Percentiles rank a stretch among this genome's conserved stretches.
These are phyloP conservation scores for Sceloporus undulatus DNA, from an alignment of 2,113 vertebrate species.

Conservation along the genomic window DNA sequence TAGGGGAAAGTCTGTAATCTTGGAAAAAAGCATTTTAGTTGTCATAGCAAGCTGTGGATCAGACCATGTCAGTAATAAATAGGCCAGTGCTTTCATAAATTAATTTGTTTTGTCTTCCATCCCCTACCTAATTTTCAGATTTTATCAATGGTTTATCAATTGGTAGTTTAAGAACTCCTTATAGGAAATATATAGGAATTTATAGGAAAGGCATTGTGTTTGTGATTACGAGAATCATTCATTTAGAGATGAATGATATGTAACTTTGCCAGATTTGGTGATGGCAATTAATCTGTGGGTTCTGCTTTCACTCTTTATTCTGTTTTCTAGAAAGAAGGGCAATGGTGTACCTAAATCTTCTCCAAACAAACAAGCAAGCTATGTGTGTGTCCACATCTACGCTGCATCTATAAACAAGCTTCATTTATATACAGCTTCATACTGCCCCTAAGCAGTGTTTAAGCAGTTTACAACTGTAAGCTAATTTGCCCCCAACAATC, in stretches of 20 bases:
- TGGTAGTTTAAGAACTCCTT: conserved; percentile 63
- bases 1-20: background rate
- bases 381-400: too few relatives aligned
- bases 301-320: too few relatives aligned
- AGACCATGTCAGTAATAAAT: conserved; percentile 37
- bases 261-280: background rate
- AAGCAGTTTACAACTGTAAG: too few relatives aligned
- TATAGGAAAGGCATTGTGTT: conserved; percentile 12
- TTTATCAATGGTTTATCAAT: conserved; percentile 56
- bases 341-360: background rate
- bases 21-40: background rate
- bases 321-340: background rate
- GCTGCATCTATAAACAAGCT: too few relatives aligned
- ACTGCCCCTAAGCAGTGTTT: too few relatives aligned
- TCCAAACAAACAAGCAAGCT: background rate
- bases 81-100: background rate
- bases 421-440: too few relatives aligned
- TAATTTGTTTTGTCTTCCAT: conserved; percentile 46
- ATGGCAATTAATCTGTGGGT: background rate
- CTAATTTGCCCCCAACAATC: too few relatives aligned
- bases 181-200: conserved; percentile 64
- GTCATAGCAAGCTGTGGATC: conserved; percentile 27
- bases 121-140: conserved; percentile 48
- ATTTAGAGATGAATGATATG: background rate
- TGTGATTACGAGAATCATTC: background rate